Evolutionary conservation across 2,797 vertebrate genomes (phyloP).

Genomic region (Bradypodion pumilum): DNA sequence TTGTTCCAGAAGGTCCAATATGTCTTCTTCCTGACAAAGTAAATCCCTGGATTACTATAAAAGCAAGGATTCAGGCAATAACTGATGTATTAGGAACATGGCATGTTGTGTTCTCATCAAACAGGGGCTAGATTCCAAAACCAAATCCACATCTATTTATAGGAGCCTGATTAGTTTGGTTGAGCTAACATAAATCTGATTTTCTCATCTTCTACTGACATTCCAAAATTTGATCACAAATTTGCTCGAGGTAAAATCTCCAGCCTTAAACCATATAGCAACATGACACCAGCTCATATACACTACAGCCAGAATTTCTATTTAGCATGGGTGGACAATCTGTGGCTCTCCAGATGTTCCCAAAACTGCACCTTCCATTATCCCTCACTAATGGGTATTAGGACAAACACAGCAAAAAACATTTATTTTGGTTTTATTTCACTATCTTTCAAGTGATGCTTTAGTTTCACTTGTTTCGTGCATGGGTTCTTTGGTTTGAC

Average conservation of each 20-base stretch:
- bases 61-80: not conserved
- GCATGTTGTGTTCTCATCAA: not conserved
- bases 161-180: not conserved
- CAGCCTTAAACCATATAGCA: not conserved
- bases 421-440: too few species aligned
- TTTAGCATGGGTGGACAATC: not conserved
- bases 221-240: not conserved
- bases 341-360: not conserved
- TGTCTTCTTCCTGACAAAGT: conserved; percentile 90
- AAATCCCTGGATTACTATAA: conserved; percentile 32
- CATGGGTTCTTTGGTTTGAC: too few species aligned
- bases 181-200: not conserved
- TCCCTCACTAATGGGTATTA: not conserved
- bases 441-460: too few species aligned
- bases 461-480: too few species aligned
- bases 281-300: not conserved
- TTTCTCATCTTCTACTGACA: not conserved
- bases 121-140: not conserved
- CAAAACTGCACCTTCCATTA: not conserved
- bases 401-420: too few species aligned
- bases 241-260: not conserved
- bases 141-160: not conserved
- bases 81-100: not conserved
- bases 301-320: not conserved
- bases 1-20: conserved; percentile 95